Evolutionary conservation across 53 echinoderm and acorn worm species (phyloP).

Genomic region (Mesocentrotus franciscanus): DNA sequence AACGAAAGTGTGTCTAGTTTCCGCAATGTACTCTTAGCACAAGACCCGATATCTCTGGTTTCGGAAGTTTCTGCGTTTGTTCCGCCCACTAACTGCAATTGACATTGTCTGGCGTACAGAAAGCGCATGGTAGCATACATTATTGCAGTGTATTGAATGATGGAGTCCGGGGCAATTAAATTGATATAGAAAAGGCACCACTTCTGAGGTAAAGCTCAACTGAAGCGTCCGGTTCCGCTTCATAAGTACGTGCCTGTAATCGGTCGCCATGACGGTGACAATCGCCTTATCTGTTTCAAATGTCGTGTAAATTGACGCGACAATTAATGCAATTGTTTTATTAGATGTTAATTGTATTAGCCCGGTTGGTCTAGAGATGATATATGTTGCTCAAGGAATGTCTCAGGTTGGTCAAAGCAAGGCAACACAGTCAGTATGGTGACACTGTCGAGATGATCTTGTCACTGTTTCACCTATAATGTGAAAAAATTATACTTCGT

Average conservation of each 20-base stretch:
- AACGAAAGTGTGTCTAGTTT: constrained; percentile 2
- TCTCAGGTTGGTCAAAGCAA: too few relatives aligned
- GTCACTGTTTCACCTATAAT: too few relatives aligned
- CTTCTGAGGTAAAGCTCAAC: neutral
- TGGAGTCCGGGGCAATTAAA: neutral
- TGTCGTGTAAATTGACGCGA: too few relatives aligned
- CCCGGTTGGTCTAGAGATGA: too few relatives aligned
- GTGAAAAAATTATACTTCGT: too few relatives aligned
- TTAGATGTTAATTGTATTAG: too few relatives aligned
- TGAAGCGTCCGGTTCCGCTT: constrained; percentile 10
- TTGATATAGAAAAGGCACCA: neutral
- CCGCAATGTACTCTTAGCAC: neutral
- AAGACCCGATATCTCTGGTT: neutral
- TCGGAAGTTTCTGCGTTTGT: neutral
- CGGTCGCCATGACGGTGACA: too few relatives aligned
- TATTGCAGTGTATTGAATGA: neutral
- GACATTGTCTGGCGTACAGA: neutral
- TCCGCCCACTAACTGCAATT: neutral
- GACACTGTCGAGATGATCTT: too few relatives aligned
- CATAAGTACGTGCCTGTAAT: neutral
- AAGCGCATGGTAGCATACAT: neutral
- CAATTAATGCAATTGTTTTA: neutral
- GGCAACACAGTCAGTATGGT: too few relatives aligned
- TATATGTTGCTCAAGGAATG: too few relatives aligned
- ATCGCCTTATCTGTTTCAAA: too few relatives aligned